A percentile compares a stretch with the other conserved stretches of the same genome.
Evolutionary conservation across 2,113 vertebrate genomes (phyloP).

Genomic region (Corydoras sp.): DNA sequence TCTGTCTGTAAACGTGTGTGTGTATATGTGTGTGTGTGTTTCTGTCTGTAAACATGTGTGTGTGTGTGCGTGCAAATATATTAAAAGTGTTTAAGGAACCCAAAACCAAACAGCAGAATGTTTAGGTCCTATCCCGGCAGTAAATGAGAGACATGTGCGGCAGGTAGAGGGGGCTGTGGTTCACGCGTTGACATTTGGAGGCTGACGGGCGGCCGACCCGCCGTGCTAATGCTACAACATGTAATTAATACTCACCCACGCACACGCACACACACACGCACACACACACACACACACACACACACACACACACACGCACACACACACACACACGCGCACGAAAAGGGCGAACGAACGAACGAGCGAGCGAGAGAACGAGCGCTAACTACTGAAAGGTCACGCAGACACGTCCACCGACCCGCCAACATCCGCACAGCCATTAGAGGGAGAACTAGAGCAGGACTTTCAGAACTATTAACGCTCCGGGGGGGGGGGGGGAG

Average conservation of each 20-base stretch:
- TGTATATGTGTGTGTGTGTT: too few relatives aligned
- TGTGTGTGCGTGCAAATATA: too few relatives aligned
- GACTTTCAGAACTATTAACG: background rate
- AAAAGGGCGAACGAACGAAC: too few relatives aligned
- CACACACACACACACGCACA: too few relatives aligned
- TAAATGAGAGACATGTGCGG: too few relatives aligned
- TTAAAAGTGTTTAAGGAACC: too few relatives aligned
- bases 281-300: background rate
- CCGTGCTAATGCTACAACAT: slow-evolving; percentile 37
- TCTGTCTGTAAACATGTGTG: too few relatives aligned
- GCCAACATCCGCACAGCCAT: background rate
- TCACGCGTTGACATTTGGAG: slow-evolving; percentile 35
- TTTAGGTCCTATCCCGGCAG: too few relatives aligned
- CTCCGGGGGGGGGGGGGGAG: too few relatives aligned
- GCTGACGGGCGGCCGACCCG: slow-evolving; percentile 18
- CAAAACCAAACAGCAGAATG: too few relatives aligned
- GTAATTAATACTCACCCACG: slow-evolving; percentile 40
- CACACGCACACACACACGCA: background rate
- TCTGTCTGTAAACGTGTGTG: too few relatives aligned
- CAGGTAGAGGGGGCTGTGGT: slow-evolving; percentile 17
- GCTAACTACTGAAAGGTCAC: slow-evolving; percentile 36
- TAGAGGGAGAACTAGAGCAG: background rate
- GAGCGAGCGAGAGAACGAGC: background rate
- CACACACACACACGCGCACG: too few relatives aligned
- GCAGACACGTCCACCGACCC: background rate